Conservation (phyloP, 2,113 vertebrate species). For the Abramis brama region DNA sequence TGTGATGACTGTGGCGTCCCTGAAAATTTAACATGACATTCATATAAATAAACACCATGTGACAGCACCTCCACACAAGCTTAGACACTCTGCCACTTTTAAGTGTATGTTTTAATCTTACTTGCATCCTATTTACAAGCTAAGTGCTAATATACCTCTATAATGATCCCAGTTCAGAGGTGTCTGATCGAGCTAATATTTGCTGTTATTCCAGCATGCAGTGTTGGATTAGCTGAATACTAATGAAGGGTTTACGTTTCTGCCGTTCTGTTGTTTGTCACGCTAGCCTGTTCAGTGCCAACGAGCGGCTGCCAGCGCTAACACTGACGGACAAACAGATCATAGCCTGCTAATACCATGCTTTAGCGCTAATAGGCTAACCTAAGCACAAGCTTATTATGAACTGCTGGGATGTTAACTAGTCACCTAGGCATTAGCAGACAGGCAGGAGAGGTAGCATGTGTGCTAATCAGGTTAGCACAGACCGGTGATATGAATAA, state of each 20-base stretch:
- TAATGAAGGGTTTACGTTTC: conserved; percentile 71
- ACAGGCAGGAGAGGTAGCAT: conserved; percentile 51
- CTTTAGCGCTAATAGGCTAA: conserved; percentile 65
- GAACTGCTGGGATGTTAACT: conserved; percentile 50
- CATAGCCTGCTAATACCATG: conserved; percentile 66
- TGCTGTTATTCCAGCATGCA: conserved; percentile 38
- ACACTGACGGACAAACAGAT: conserved; percentile 66
- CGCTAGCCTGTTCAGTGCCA: conserved; percentile 45
- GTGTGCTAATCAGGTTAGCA: conserved; percentile 65
- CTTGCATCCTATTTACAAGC: conserved; percentile 41
- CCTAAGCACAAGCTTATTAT: conserved; percentile 68
- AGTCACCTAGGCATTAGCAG: conserved; percentile 60
- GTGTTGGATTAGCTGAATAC: conserved; percentile 70
- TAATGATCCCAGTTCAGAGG: conserved; percentile 49
- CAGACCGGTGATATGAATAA: conserved; percentile 68
- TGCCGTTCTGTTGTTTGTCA: conserved; percentile 61
- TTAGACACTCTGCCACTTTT: not conserved
- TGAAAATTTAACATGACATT: not conserved
- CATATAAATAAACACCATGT: not conserved
- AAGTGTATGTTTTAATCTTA: conserved; percentile 8
- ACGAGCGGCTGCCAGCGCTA: conserved; percentile 51
- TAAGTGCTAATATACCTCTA: conserved; percentile 47
- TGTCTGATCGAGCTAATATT: conserved; percentile 29
- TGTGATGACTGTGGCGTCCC: not conserved
- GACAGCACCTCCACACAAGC: conserved; percentile 3